Conservation (phyloP, 2,113 vertebrate species). For the Synchiropus splendidus region DNA sequence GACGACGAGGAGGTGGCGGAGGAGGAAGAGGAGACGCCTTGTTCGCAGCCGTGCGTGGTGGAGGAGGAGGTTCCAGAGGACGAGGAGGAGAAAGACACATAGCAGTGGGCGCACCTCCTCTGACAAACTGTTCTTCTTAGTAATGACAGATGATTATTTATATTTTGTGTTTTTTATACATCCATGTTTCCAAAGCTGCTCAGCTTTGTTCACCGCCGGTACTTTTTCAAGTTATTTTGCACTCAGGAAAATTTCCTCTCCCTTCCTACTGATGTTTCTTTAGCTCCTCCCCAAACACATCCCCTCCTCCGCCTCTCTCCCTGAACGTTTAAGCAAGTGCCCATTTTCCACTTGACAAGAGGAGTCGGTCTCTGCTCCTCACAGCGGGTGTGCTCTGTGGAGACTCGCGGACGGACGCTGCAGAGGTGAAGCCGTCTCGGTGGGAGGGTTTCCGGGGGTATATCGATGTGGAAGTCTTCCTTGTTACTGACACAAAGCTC, state of each 20-base stretch:
- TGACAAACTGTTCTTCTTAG: constrained; percentile 65
- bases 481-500: too few relatives aligned
- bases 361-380: too few relatives aligned
- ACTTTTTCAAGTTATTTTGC: constrained; percentile 81
- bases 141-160: constrained; percentile 69
- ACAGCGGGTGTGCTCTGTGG: too few relatives aligned
- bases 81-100: constrained; percentile 73
- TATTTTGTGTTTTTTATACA: constrained; percentile 58
- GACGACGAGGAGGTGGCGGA: constrained; percentile 61
- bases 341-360: too few relatives aligned
- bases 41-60: constrained; percentile 64
- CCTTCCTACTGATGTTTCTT: constrained; percentile 48
- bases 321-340: constrained; percentile 11
- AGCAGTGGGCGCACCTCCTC: constrained; percentile 69
- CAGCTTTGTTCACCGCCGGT: constrained; percentile 67
- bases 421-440: constrained; percentile 38
- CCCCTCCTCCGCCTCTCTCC: constrained; percentile 23
- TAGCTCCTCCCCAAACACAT: constrained; percentile 1
- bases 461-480: constrained; percentile 85
- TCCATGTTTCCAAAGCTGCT: constrained; percentile 71
- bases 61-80: constrained; percentile 67
- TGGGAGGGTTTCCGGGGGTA: constrained; percentile 37
- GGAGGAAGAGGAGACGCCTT: constrained; percentile 64
- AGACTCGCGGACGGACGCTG: too few relatives aligned
- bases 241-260: constrained; percentile 88